Base-by-base conservation (phyloP, 2,797 vertebrate species). In the Adelosebastes latens region DNA sequence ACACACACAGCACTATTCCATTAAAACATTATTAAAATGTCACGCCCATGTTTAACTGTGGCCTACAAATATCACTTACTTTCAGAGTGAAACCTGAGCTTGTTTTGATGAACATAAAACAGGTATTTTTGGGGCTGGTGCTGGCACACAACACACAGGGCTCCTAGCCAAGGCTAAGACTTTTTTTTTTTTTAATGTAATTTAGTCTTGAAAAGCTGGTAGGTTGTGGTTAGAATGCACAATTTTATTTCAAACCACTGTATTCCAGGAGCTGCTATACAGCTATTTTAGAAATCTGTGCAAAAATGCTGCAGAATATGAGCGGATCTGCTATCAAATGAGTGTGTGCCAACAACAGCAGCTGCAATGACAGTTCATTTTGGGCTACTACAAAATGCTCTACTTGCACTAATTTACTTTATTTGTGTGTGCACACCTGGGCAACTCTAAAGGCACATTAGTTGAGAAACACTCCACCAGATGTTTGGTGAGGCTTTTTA, bases 51-150 rank as follows among this genome's bases (percentile, higher is more conserved):
- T 74, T 86, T 69, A 61, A 71, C 55, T 77, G 22, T 74, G 22
- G 36, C 36, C 42, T 27, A 60, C 10, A 60, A 53, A 55, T 82
- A 71, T 82, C 49, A 52, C 13, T 84, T 65, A 75, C 53, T 55
- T 75, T 52, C 39, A 74, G 22, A 29, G 34, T 74, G 77, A 84
- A 82, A 82, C 80, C 60, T 25, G 61, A 76, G 74, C 73, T 79
- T 83, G 73, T 89, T 87, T 89, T 74, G 66, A 78, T 79, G 71
- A 79, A 76, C 61, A 83, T 86, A 82, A 75, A 81, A 66, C 27
- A 72, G 60, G 74, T 73, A 80, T 84, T 82, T 61, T 49, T 49
- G 46, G 46, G 4, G 49, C 4, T 56, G 65, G 34, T 68, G 25
- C 46, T 73, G 27, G 55, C 55, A 46, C 52, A 68, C 52, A 72